Conservation (phyloP, 2,113 vertebrate species). For the Ellobius talpinus region DNA sequence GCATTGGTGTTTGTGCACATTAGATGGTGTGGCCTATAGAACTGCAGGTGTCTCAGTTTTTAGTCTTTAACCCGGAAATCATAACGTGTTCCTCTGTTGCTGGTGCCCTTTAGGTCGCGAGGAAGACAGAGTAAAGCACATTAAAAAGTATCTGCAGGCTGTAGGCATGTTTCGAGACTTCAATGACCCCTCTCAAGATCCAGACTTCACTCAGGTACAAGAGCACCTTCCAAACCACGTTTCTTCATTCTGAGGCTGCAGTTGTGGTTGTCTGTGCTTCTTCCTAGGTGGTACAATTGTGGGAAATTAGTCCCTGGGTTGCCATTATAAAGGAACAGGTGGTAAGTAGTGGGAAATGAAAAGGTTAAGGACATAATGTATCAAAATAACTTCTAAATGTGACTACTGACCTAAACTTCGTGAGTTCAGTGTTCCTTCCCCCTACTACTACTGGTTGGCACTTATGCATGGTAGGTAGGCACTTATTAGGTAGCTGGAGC, state of each 20-base stretch:
- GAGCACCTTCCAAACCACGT: not conserved
- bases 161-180: conserved; percentile 96
- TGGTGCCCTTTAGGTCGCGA: conserved; percentile 90
- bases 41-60: not conserved
- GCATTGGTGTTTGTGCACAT: not conserved
- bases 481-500: not conserved
- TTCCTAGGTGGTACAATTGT: not conserved
- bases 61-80: not conserved
- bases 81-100: not conserved
- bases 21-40: not conserved
- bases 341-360: not conserved
- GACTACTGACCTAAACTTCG: not conserved
- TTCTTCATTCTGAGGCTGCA: not conserved
- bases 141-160: conserved; percentile 92
- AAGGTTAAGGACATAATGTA: conserved; percentile 6
- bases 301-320: conserved; percentile 28
- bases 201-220: conserved; percentile 94
- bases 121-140: conserved; percentile 89
- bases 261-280: not conserved
- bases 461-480: not conserved
- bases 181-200: conserved; percentile 91
- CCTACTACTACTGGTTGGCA: not conserved
- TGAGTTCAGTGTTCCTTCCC: not conserved
- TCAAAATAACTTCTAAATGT: not conserved
- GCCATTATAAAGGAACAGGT: not conserved